phyloP scores from a whole-genome alignment of 2,797 vertebrate genomes.

The Oreortyx pictus region DNA sequence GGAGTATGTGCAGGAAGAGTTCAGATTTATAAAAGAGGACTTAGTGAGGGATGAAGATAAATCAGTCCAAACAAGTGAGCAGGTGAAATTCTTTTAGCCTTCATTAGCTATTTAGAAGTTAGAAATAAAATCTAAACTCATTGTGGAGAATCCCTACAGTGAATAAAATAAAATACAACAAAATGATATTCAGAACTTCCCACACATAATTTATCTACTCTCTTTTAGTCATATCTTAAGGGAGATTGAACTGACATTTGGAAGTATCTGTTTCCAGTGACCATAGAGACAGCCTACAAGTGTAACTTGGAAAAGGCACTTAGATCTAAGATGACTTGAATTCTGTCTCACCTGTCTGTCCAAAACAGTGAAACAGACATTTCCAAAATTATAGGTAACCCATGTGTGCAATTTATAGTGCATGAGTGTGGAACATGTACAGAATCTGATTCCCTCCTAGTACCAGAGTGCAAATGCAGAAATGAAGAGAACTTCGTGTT shows the following conservation, averaged over 20 bases:
- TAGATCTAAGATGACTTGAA: neutral
- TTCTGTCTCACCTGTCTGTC: neutral
- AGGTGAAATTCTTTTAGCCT: neutral
- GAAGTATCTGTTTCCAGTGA: neutral
- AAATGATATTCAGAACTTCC: neutral
- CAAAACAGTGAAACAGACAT: neutral
- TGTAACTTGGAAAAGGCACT: neutral
- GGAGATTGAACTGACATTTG: neutral
- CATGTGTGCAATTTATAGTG: neutral
- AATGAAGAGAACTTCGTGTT: neutral
- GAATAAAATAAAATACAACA: neutral
- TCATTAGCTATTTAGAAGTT: neutral
- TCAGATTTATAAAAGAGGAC: neutral
- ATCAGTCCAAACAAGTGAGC: neutral
- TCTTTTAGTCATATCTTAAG: neutral
- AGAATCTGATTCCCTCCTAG: neutral
- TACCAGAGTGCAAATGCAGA: neutral
- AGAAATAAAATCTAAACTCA: neutral
- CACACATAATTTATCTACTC: neutral
- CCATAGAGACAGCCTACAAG: neutral
- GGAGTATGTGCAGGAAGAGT: neutral
- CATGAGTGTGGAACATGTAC: neutral
- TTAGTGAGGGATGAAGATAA: neutral
- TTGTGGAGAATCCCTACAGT: neutral
- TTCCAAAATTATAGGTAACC: neutral